Base-by-base conservation (phyloP, 2,797 vertebrate species). In the Neosalanx taihuensis region DNA sequence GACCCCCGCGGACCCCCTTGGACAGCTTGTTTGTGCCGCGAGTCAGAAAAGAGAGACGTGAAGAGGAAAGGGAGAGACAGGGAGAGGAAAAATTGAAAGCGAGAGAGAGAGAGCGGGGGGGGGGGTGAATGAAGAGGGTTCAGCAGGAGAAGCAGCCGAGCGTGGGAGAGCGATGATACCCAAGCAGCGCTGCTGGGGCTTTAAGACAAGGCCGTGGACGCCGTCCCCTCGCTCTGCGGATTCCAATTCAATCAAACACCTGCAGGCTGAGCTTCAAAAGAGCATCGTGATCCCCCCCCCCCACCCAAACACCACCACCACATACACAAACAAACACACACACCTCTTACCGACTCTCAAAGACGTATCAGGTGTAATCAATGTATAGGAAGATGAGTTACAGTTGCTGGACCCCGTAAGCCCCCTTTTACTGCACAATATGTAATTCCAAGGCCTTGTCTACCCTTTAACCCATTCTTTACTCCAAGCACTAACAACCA, bases 241-340 rank as follows among this genome's bases (percentile, higher is more conserved):
- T 58, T 75, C 73, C 69, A 74, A 66, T 83, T 70, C 70, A 81
- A 79, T 83, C 77, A 79, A 79, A 72, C 83, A 80, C 57, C 77
- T 77, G 65, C 66, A 66, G 75, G 66, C 69, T 63, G 75, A 77
- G 70, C n/a, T 75, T 76, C 61, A 70, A 63, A 79, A 72, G 20
- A 78, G 49, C 29, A 56, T 72, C 29, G 58, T 81, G 72, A 83
- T 73, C 62, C 63, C 58, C 64, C 23, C 49, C 23, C 15, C 64
- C 64, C n/a, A 49, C 23, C 15, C 64, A 41, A 41, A 5, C 66
- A 49, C 30, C 66, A 53, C 49, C n/a, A n/a, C 18, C 31, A 23
- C 51, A n/a, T n/a, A 56, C 51, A 56, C 51, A 56, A 17, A 56
- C 51, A n/a, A 17, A n/a, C 51, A 56, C 51, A 56, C 49, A 51